Evolutionary conservation across 2,113 vertebrate genomes (phyloP).

Genomic region (Carassius carassius): DNA sequence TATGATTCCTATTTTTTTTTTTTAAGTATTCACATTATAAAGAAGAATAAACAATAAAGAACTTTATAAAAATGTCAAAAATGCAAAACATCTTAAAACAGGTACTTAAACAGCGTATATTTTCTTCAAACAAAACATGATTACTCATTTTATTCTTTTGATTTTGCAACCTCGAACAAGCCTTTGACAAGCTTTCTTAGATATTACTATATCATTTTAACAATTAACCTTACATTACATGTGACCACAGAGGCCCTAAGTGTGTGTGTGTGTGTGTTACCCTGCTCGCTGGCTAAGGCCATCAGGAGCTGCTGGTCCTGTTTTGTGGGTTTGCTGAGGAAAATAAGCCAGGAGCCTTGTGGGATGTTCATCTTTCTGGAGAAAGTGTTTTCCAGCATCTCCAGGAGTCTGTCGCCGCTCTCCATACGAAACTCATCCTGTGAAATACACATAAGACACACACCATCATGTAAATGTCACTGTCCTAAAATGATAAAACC

Average conservation of each 20-base stretch:
- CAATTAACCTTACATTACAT: neutral
- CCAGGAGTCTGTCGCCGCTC: slow-evolving; percentile 83
- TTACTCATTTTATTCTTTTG: neutral
- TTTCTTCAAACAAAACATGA: neutral
- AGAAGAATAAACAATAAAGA: too few species aligned
- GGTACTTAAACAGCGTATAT: neutral
- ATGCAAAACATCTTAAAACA: neutral
- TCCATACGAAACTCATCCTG: slow-evolving; percentile 89
- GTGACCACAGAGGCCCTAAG: too few species aligned
- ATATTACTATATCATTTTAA: neutral
- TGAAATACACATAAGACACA: slow-evolving; percentile 42
- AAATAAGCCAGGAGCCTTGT: slow-evolving; percentile 86
- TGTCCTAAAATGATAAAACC: too few species aligned
- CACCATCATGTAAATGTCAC: too few species aligned
- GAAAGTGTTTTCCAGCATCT: slow-evolving; percentile 84
- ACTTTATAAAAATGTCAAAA: neutral
- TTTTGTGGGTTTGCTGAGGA: slow-evolving; percentile 91
- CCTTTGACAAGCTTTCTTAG: neutral
- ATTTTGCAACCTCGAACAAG: neutral
- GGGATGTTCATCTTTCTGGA: slow-evolving; percentile 81
- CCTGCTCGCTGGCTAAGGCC: slow-evolving; percentile 85
- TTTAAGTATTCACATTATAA: neutral
- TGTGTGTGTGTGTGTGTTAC: slow-evolving; percentile 65
- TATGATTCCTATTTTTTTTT: too few species aligned
- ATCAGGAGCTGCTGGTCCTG: slow-evolving; percentile 92